Base-by-base conservation (phyloP, 1,140 invertebrate genomes). In the Bombus superbus region DNA sequence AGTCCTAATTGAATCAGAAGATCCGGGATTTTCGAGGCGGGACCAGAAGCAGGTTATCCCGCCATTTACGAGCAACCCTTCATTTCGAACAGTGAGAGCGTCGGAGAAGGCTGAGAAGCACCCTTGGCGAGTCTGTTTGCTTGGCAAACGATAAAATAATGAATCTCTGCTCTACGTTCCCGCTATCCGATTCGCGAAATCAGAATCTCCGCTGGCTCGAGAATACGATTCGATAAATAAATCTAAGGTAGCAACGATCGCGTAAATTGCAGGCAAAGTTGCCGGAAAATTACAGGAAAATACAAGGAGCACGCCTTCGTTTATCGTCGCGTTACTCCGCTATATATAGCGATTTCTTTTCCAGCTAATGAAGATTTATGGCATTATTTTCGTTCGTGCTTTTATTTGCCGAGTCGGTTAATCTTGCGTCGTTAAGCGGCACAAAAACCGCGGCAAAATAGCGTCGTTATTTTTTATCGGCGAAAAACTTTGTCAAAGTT, bases 301-400 rank as follows among this genome's bases (percentile, higher is more conserved):
- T 74, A 74, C 38, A 66, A 42, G 59, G 75, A 64, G 62, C 35
- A 53, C 59, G 59, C 66, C 57, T 44, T 64, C 87, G 86, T 89
- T 89, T 86, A 89, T 89, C 88, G 87, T 83, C 83, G 18, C 81
- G 88, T 89, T 89, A 86, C 81, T 84, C 64, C 38, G 35, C 79
- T 83, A 57, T 81, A 86, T 76, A 72, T 53, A 44, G 35, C 72
- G 40, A 57, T 69, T 84, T 89, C 47, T 75, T 86, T 73, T 69
- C 64, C n/a, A 64, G 59, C 53, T 89, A 89, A 89, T 86, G 84
- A 89, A 89, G 88, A 89, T 89, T 89, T 89, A 89, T 89, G 88
- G 86, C 80, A 75, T 86, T 83, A 89, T 89, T 84, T 78, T 82
- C 78, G 28, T 66, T 64, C 62, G 62, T 69, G 87, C 83, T 83